Base-by-base conservation (phyloP, 2,113 vertebrate species). In the Leiothrix lutea region DNA sequence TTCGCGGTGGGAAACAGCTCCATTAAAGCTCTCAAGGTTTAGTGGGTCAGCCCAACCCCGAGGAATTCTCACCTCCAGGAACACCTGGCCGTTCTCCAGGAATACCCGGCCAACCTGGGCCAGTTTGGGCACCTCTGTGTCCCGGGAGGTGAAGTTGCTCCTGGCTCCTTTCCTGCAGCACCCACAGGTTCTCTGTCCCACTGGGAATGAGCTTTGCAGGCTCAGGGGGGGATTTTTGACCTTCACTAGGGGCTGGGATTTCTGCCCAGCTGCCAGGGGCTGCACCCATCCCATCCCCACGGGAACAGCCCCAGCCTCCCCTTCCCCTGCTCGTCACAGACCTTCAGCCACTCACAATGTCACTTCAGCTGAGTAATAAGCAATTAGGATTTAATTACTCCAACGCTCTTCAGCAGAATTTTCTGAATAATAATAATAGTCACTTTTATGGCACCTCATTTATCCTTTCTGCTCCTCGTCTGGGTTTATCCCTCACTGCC, bases 331-430 rank as follows among this genome's bases (percentile, higher is more conserved):
- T 88, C 35, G 0, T 54, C 94, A 54, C 93, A 84, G 95, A 66
- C 82, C 95, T 95, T 70, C 90, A 84, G 62, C 67, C 87, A 42
- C 95, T 61, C 57, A 64, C 69, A 86, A 73, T 86, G 78, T 79
- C 84, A 66, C 51, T 81, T 45, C 62, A 79, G 88, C 87, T 82
- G 91, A 95, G 80, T 60, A 82, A 79, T 65, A 60, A 66, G 80
- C 71, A 71, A 84, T 60, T 82, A 88, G n/a, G 54, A 71, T 67
- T 93, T 91, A 94, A 91, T 89, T 89, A 78, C 86, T 58, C 65
- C 18, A 2, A 3, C 25, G 95, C 91, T 92, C 91, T 80, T 73
- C 60, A 60, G 81, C 89, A 54, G 78, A 57, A 81, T 83, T 86
- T 75, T 82, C 85, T 65, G 73, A 86, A 64, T 82, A 77, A 88